Base-by-base conservation (phyloP, 2,888 invertebrate species). In the Phymatocera aterrima region DNA sequence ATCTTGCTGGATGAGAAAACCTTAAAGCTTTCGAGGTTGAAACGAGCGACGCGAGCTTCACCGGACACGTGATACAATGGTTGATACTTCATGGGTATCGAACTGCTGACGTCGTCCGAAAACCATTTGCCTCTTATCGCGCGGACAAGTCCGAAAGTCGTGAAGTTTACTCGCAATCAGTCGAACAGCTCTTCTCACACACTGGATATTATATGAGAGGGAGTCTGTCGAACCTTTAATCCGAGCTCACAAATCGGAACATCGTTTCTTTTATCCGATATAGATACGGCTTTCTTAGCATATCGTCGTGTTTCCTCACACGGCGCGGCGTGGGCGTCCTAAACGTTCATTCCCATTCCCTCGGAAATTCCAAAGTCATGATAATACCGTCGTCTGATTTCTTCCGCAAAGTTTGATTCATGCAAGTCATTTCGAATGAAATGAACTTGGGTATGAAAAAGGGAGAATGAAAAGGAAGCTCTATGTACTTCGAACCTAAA, bases 61-160 rank as follows among this genome's bases (percentile, higher is more conserved):
- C 28, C 15, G 72, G 51, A 72, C 72, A 72, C 10, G 72, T 21
- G 31, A 48, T 51, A 72, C 51, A 72, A 72, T 72, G 72, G 72
- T n/a, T 24, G 46, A 34, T 46, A 68, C 46, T 68, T 46, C 46
- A 46, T 68, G 68, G 68, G 68, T 48, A 72, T 72, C 72, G 51
- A 72, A 51, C 72, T 51, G 72, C 72, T 51, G 72, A 72, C 72
- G 72, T 51, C 48, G 51, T 72, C 72, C 31, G 51, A 51, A 72
- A 72, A 72, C 48, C 72, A 72, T 72, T 72, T 72, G 18, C 70
- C 18, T 34, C 72, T 72, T 72, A 72, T 72, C 72, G 34, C 51
- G 34, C 48, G 31, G 48, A 34, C 6, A 51, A 72, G 51, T 72
- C 72, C 21, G 46, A 68, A 68, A 31, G 48, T n/a, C 51, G 18